Conservation (phyloP, 2,888 invertebrate species). For the Aleiodes testaceus region DNA sequence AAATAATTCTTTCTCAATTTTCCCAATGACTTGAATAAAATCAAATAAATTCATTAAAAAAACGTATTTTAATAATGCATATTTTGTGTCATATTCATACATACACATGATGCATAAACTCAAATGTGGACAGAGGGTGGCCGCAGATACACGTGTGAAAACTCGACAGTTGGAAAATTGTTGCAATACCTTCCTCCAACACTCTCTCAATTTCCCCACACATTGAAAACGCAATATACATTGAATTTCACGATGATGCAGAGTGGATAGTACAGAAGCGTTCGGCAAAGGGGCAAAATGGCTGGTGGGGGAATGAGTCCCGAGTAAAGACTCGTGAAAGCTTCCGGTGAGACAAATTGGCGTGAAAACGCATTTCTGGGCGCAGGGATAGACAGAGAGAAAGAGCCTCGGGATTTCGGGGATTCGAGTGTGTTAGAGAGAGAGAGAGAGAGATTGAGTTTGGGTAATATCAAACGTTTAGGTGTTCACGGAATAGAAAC, state of each 20-base stretch:
- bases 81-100: neutral
- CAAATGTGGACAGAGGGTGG: constrained; percentile 17
- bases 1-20: too few relatives aligned
- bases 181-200: neutral
- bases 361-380: constrained; percentile 70
- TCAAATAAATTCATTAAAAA: too few relatives aligned
- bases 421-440: neutral
- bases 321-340: constrained; percentile 72
- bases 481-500: constrained; percentile 60
- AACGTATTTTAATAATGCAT: constrained; percentile 9
- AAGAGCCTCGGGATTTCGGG: constrained; percentile 30
- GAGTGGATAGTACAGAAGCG: neutral
- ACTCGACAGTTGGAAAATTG: neutral
- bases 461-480: constrained; percentile 70
- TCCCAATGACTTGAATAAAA: too few relatives aligned
- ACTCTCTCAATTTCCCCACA: constrained; percentile 1
- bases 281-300: neutral
- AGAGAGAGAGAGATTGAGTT: constrained; percentile 50
- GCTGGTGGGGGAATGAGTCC: constrained; percentile 54
- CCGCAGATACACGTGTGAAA: constrained; percentile 31
- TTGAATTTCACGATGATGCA: neutral
- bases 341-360: constrained; percentile 72
- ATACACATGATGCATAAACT: constrained; percentile 25
- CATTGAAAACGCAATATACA: neutral
- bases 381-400: constrained; percentile 35